phyloP scores from a whole-genome alignment of 2,113 vertebrate genomes.

The Capreolus pygargus region DNA sequence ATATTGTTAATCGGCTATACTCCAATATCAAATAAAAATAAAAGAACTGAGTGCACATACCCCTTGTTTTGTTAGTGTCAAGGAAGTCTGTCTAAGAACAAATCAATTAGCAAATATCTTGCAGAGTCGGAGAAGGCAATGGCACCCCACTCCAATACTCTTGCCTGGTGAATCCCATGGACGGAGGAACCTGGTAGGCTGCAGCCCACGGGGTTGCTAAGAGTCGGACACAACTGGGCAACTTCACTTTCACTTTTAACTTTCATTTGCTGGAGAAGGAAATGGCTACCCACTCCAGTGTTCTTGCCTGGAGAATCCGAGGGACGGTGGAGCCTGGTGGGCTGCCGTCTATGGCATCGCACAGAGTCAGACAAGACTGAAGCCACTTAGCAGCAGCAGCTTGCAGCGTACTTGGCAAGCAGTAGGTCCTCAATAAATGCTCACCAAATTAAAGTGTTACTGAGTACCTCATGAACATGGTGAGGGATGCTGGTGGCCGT shows the following conservation, averaged over 20 bases:
- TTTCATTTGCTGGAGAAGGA: too few species aligned
- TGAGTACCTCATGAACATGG: neutral
- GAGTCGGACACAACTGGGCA: too few species aligned
- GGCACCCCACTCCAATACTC: too few species aligned
- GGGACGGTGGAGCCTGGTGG: too few species aligned
- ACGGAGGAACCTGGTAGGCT: too few species aligned
- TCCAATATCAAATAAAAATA: neutral
- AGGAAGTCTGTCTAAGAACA: neutral
- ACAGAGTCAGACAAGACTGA: too few species aligned
- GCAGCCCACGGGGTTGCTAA: too few species aligned
- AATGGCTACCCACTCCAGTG: too few species aligned
- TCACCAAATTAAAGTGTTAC: neutral
- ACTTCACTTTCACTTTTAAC: too few species aligned
- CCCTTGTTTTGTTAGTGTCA: neutral
- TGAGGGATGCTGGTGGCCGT: neutral
- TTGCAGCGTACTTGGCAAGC: neutral
- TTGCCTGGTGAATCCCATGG: too few species aligned
- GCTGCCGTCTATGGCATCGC: too few species aligned
- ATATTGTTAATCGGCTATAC: neutral
- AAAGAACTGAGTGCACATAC: neutral
- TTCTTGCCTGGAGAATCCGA: too few species aligned
- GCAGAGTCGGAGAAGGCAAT: neutral
- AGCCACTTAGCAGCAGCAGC: neutral
- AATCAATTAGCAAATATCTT: constrained; percentile 10
- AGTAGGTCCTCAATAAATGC: neutral